phyloP scores from a whole-genome alignment of 2,113 vertebrate species.

The Tonatia bakeri region DNA sequence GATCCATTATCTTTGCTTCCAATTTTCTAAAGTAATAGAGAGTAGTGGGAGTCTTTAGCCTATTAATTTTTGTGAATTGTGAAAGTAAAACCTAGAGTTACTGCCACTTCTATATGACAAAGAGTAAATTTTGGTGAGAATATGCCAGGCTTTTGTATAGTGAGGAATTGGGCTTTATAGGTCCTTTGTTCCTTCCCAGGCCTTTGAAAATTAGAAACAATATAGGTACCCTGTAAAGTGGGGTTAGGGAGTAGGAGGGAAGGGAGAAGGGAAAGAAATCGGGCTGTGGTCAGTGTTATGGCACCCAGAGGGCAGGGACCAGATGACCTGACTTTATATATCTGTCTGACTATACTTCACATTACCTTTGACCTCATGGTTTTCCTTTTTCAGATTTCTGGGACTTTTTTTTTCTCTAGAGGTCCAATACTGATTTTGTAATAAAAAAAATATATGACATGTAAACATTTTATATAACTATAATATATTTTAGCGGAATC shows the following conservation, averaged over 20 bases:
- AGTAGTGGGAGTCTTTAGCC: not conserved
- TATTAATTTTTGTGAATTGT: not conserved
- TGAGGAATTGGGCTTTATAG: not conserved
- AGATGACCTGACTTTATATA: not conserved
- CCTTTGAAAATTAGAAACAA: not conserved
- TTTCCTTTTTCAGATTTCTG: slow-evolving; percentile 15
- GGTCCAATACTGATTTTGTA: not conserved
- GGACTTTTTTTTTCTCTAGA: not conserved
- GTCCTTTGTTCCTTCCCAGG: not conserved
- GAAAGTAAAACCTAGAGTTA: not conserved
- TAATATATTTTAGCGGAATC: not conserved
- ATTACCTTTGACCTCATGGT: not conserved
- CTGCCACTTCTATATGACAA: not conserved
- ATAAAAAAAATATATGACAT: not conserved
- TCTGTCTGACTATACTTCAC: not conserved
- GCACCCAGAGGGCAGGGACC: not conserved
- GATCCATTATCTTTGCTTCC: not conserved
- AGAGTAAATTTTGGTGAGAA: not conserved
- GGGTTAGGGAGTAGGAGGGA: not conserved
- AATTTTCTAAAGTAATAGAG: not conserved
- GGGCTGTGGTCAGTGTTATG: not conserved
- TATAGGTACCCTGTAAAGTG: not conserved
- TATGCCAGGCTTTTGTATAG: not conserved
- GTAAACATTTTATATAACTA: not conserved
- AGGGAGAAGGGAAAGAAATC: not conserved